Percentiles rank a stretch among this genome's conserved stretches.
These are phyloP conservation scores for Zophobas atratus DNA, from an alignment of 1,140 invertebrate species.

Conservation along the genomic window DNA sequence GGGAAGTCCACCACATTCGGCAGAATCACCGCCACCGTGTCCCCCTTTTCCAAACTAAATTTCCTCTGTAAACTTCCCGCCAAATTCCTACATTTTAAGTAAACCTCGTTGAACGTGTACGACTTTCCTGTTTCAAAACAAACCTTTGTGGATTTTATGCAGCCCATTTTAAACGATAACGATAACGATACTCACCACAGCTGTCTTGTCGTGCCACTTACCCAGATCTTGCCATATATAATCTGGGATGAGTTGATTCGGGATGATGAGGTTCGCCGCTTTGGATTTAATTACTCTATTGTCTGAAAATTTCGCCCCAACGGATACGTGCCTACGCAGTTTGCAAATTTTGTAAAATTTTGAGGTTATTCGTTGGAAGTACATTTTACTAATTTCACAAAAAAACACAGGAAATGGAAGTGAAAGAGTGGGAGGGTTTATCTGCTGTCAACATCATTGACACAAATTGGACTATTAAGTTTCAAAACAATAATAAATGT, in stretches of 20 bases:
- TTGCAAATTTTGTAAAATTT: background rate
- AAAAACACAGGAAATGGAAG: too few relatives aligned
- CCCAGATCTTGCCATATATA: constrained; percentile 34
- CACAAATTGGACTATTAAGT: too few relatives aligned
- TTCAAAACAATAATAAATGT: too few relatives aligned
- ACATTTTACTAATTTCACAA: too few relatives aligned
- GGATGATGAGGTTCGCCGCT: constrained; percentile 12
- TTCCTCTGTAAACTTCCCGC: constrained; percentile 77
- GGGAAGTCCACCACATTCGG: constrained; percentile 84
- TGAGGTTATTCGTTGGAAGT: too few relatives aligned
- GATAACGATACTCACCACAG: constrained; percentile 18
- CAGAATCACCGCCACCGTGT: constrained; percentile 79
- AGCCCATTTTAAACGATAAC: background rate
- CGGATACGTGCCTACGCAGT: background rate
- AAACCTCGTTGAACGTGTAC: constrained; percentile 79
- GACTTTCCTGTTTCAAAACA: constrained; percentile 72
- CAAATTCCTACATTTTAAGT: constrained; percentile 75
- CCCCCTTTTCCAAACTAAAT: constrained; percentile 78
- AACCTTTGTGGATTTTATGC: background rate
- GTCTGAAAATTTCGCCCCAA: background rate
- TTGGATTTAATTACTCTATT: constrained; percentile 39
- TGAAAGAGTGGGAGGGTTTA: too few relatives aligned
- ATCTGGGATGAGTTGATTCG: constrained; percentile 39
- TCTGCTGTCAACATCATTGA: too few relatives aligned
- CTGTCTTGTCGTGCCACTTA: constrained; percentile 41